Percentiles rank a stretch among this genome's conserved stretches.
Conservation (phyloP, 1,140 invertebrate genomes). For the Hirudo medicinalis region DNA sequence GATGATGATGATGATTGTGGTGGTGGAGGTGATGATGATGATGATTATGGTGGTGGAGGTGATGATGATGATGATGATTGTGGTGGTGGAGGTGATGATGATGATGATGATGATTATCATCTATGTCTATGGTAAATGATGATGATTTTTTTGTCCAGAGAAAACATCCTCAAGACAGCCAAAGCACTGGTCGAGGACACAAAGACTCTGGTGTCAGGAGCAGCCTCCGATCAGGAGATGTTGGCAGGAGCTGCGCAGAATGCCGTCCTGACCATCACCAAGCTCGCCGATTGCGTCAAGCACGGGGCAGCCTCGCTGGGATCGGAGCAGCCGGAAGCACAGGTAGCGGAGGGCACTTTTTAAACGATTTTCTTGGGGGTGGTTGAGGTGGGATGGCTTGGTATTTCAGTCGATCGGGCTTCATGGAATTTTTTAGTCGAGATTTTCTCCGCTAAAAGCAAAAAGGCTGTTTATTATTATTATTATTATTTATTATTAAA, state of each 20-base stretch:
- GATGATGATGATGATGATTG: neutral
- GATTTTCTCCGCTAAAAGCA: too few species aligned
- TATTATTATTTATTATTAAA: too few species aligned
- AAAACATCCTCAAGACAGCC: slow-evolving; percentile 92
- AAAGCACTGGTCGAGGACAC: slow-evolving; percentile 98
- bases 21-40: too few species aligned
- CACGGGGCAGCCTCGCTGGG: slow-evolving; percentile 85
- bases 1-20: too few species aligned
- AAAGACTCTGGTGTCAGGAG: slow-evolving; percentile 82
- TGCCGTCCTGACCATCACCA: slow-evolving; percentile 87
- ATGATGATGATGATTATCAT: neutral
- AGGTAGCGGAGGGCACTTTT: neutral
- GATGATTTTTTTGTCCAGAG: slow-evolving; percentile 43
- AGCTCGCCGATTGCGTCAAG: slow-evolving; percentile 91
- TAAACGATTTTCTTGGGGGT: too few species aligned
- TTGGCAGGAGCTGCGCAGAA: slow-evolving; percentile 88
- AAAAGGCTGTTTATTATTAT: too few species aligned
- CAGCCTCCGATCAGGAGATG: slow-evolving; percentile 88
- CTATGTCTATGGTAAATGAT: neutral
- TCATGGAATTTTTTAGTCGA: too few species aligned
- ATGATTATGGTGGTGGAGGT: too few species aligned
- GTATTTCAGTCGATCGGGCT: too few species aligned
- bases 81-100: neutral
- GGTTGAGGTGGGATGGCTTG: neutral
- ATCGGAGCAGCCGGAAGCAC: slow-evolving; percentile 55